Evolutionary conservation across 2,113 vertebrate species (phyloP).

Genomic region (Saguinus midas): DNA sequence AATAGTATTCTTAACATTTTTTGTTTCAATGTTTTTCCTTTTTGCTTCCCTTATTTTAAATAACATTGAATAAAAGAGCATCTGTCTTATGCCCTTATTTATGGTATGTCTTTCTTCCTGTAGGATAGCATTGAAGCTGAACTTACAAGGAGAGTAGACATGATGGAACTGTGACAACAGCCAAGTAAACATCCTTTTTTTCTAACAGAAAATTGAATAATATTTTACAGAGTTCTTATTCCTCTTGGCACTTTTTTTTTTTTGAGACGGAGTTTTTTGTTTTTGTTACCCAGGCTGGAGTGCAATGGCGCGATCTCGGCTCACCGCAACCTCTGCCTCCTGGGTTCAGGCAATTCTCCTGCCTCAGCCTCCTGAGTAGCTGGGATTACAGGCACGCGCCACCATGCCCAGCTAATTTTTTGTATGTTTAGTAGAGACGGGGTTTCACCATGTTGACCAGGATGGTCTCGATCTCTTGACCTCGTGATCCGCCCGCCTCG

Average conservation of each 20-base stretch:
- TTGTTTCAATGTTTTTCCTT: background rate
- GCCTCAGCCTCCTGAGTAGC: too few species aligned
- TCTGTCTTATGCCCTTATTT: background rate
- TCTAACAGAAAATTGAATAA: background rate
- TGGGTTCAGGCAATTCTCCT: too few species aligned
- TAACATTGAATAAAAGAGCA: background rate
- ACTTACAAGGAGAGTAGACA: constrained; percentile 82
- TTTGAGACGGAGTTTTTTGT: too few species aligned
- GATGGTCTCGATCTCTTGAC: too few species aligned
- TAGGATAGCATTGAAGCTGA: constrained; percentile 86
- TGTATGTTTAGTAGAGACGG: too few species aligned
- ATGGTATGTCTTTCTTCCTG: constrained; percentile 3
- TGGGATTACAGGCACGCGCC: too few species aligned
- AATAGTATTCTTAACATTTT: background rate
- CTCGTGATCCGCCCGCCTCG: too few species aligned
- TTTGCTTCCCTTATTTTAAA: constrained; percentile 26
- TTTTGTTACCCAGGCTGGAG: too few species aligned
- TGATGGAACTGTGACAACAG: constrained; percentile 72
- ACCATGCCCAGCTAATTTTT: too few species aligned
- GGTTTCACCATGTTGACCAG: too few species aligned
- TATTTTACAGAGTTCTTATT: background rate
- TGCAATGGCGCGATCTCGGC: too few species aligned
- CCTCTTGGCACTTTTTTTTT: background rate
- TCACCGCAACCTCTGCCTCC: too few species aligned
- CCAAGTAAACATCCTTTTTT: background rate